phyloP scores from a whole-genome alignment of 2,797 vertebrate species.

The Chelidonichthys spinosus region DNA sequence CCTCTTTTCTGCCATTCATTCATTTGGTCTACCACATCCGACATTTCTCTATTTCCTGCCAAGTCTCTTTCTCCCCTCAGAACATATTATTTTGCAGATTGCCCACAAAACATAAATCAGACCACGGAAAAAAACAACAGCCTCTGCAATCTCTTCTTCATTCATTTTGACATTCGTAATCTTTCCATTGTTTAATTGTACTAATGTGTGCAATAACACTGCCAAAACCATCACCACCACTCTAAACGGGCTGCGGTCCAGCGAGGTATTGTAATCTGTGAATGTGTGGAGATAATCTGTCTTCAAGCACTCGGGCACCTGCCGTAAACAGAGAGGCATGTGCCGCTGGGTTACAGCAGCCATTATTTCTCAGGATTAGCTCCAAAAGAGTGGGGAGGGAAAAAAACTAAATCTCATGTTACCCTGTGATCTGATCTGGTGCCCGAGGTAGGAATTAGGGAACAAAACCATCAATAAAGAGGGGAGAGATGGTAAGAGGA shows the following conservation, averaged over 20 bases:
- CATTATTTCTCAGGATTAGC: slow-evolving; percentile 48
- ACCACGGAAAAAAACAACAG: slow-evolving; percentile 13
- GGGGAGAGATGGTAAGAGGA: slow-evolving; percentile 39
- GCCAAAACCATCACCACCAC: slow-evolving; percentile 41
- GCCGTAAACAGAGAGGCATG: slow-evolving; percentile 43
- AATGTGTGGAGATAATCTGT: slow-evolving; percentile 40
- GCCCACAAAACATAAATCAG: slow-evolving; percentile 16
- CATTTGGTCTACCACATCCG: slow-evolving; percentile 16
- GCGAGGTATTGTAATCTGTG: slow-evolving; percentile 30
- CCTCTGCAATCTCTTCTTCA: not conserved
- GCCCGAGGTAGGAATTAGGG: slow-evolving; percentile 59
- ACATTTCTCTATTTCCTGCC: slow-evolving; percentile 7
- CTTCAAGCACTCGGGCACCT: slow-evolving; percentile 49
- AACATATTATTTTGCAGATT: slow-evolving; percentile 30
- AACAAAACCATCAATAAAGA: slow-evolving; percentile 69
- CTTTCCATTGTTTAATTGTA: slow-evolving; percentile 35
- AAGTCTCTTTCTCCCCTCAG: slow-evolving; percentile 16
- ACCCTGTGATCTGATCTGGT: slow-evolving; percentile 52
- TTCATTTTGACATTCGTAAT: slow-evolving; percentile 20
- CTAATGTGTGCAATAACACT: slow-evolving; percentile 31
- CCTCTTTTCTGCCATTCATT: slow-evolving; percentile 26
- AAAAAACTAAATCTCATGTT: slow-evolving; percentile 52
- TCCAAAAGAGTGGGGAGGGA: slow-evolving; percentile 19
- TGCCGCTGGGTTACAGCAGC: slow-evolving; percentile 26
- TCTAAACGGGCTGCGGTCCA: slow-evolving; percentile 38